Conservation (phyloP, 2,888 invertebrate species). For the Drosophila colorata region DNA sequence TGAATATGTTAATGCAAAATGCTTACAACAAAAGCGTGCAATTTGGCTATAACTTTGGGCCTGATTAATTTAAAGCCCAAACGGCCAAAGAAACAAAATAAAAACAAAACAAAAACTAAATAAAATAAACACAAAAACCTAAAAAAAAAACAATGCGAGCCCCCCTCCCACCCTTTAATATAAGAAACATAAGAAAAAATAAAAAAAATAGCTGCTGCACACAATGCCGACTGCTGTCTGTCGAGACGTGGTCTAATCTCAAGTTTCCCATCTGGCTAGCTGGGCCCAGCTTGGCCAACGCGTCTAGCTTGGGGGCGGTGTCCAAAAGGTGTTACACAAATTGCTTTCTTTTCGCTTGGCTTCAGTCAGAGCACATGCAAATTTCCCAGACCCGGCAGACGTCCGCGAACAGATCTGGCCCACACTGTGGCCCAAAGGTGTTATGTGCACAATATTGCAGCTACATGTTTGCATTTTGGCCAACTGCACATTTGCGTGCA, state of each 20-base stretch:
- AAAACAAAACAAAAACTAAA: constrained; percentile 22
- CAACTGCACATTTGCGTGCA: constrained; percentile 33
- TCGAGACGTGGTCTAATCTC: constrained; percentile 10
- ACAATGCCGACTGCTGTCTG: constrained; percentile 14
- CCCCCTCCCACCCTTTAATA: neutral
- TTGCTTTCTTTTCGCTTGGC: constrained; percentile 16
- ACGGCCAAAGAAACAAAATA: constrained; percentile 16
- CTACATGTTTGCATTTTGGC: constrained; percentile 35
- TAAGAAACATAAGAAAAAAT: neutral
- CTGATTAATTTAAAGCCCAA: constrained; percentile 57
- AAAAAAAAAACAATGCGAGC: constrained; percentile 13
- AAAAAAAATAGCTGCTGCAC: neutral
- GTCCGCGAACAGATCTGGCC: neutral
- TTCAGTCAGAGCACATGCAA: constrained; percentile 2
- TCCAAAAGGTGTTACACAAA: constrained; percentile 19
- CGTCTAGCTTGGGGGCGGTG: constrained; percentile 11
- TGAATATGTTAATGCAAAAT: constrained; percentile 68
- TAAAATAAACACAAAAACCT: constrained; percentile 15
- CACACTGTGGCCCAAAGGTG: constrained; percentile 2
- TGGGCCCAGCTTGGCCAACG: neutral
- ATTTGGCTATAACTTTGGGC: constrained; percentile 43
- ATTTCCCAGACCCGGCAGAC: constrained; percentile 7
- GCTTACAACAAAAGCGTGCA: constrained; percentile 63
- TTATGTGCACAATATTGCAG: constrained; percentile 5
- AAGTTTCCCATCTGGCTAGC: constrained; percentile 14